phyloP scores from a whole-genome alignment of 2,113 vertebrate genomes.

The Channa maculata region DNA sequence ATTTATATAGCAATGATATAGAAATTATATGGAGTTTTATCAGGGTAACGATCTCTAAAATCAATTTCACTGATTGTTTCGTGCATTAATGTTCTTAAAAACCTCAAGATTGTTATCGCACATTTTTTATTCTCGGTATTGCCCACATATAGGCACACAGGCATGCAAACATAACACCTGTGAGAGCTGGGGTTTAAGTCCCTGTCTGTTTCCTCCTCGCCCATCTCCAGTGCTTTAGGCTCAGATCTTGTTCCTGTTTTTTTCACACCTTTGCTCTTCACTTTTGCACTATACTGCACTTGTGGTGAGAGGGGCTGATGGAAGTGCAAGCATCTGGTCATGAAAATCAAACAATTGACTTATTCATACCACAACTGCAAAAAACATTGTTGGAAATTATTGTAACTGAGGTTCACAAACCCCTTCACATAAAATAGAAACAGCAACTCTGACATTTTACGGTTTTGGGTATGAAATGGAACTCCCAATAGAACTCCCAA shows the following conservation, averaged over 20 bases:
- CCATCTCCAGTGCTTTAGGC: background rate
- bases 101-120: constrained; percentile 42
- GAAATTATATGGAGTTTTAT: background rate
- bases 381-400: background rate
- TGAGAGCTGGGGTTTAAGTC: background rate
- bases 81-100: background rate
- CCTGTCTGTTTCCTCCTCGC: constrained; percentile 27
- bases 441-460: too few species aligned
- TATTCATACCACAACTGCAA: background rate
- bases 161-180: constrained; percentile 56
- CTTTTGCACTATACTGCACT: constrained; percentile 1
- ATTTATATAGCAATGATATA: background rate
- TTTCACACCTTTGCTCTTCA: constrained; percentile 65
- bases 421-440: too few species aligned
- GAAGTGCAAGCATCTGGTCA: background rate
- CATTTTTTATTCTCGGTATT: constrained; percentile 7
- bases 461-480: too few species aligned
- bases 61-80: background rate
- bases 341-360: background rate
- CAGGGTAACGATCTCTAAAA: constrained; percentile 44
- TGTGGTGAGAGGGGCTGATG: background rate
- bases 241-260: constrained; percentile 61
- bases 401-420: too few species aligned
- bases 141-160: background rate
- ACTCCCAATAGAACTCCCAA: too few species aligned